phyloP scores from a whole-genome alignment of 2,113 vertebrate genomes.

The Phaethon lepturus region DNA sequence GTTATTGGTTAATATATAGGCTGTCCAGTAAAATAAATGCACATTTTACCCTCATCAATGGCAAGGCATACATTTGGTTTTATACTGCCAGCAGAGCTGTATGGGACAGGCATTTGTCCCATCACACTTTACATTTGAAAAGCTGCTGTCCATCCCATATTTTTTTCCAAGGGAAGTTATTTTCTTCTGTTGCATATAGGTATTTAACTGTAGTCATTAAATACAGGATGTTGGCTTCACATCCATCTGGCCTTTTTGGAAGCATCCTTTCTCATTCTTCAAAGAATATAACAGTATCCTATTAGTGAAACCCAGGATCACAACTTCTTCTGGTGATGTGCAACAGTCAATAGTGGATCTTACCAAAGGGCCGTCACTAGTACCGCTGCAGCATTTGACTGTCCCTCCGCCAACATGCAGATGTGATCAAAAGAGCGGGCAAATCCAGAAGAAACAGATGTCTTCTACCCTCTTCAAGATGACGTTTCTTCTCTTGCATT shows the following conservation, averaged over 20 bases:
- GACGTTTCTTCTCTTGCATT: rapidly evolving
- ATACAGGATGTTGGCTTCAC: not conserved
- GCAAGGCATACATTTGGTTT: not conserved
- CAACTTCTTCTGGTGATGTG: not conserved
- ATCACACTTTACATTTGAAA: not conserved
- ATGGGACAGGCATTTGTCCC: not conserved
- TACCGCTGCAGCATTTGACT: not conserved
- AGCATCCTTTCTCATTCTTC: not conserved
- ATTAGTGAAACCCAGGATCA: not conserved
- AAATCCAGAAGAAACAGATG: not conserved
- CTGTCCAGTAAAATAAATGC: not conserved
- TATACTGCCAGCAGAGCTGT: not conserved
- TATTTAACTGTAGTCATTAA: not conserved
- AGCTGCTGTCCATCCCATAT: not conserved
- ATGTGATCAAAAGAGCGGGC: not conserved
- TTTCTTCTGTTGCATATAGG: not conserved
- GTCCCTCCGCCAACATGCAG: not conserved
- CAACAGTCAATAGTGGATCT: not conserved
- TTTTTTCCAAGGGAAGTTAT: not conserved
- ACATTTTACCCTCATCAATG: not conserved
- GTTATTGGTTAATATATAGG: not conserved
- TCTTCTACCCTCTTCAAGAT: not conserved
- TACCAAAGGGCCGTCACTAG: not conserved
- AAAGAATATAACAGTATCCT: not conserved
- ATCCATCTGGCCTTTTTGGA: not conserved